Evolutionary conservation across 1,140 invertebrate species (phyloP).

Genomic region (Cardiocondyla obscurior): DNA sequence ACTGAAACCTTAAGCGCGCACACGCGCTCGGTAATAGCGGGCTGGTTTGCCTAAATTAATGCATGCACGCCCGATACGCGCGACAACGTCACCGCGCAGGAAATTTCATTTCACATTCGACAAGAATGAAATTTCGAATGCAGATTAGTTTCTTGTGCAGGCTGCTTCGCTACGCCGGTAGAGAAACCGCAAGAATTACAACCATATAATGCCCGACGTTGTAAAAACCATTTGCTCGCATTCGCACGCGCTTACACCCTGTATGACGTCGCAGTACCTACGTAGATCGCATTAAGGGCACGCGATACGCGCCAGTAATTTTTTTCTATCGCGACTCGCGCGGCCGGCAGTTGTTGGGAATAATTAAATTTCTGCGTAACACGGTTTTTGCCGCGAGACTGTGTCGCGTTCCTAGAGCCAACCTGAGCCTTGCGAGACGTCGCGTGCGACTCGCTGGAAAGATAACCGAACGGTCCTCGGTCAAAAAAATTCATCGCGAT

Average conservation of each 20-base stretch:
- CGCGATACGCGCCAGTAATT: neutral
- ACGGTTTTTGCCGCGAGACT: neutral
- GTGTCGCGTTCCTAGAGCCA: neutral
- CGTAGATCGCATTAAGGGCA: constrained; percentile 16
- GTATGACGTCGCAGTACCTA: constrained; percentile 1
- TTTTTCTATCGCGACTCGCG: neutral
- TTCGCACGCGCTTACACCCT: neutral
- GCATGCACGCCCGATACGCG: constrained; percentile 13
- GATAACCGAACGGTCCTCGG: neutral
- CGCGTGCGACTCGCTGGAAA: constrained; percentile 8
- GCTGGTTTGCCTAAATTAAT: constrained; percentile 59
- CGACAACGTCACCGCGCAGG: constrained; percentile 1
- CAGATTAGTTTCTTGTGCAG: constrained; percentile 67
- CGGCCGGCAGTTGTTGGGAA: neutral
- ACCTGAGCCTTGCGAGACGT: neutral
- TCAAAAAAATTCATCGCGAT: constrained; percentile 9
- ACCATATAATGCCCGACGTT: constrained; percentile 34
- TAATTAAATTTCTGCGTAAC: constrained; percentile 33
- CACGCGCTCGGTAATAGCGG: constrained; percentile 18
- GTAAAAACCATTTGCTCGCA: constrained; percentile 49
- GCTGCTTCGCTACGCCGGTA: neutral
- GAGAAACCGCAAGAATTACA: constrained; percentile 49
- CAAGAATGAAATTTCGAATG: constrained; percentile 75
- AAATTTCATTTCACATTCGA: constrained; percentile 63
- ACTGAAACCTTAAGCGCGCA: constrained; percentile 1